phyloP scores from a whole-genome alignment of 2,113 vertebrate species.

The Scolopax mira region DNA sequence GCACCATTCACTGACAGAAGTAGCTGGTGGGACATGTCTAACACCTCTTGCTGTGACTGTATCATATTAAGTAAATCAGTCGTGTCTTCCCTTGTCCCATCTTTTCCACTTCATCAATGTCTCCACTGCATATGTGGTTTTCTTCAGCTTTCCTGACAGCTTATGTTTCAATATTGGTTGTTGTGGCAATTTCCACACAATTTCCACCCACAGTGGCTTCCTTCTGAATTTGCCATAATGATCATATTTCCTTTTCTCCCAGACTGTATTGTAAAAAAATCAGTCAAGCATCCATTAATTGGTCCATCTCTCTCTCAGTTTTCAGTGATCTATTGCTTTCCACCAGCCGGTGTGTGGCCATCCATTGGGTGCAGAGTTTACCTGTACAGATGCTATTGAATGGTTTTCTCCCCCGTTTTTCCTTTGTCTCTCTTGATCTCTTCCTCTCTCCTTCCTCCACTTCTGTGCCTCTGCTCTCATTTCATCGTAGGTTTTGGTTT shows the following conservation, averaged over 20 bases:
- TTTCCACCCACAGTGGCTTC: neutral
- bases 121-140: neutral
- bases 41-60: neutral
- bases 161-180: neutral
- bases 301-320: neutral
- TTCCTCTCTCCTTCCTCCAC: neutral
- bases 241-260: neutral
- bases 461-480: neutral
- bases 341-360: neutral
- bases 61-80: neutral
- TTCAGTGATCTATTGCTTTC: neutral
- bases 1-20: neutral
- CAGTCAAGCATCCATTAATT: neutral
- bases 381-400: rapidly evolving
- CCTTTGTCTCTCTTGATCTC: neutral
- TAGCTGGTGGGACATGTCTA: neutral
- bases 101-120: neutral
- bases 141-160: neutral
- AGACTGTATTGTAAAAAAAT: neutral
- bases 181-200: neutral
- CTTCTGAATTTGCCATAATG: neutral
- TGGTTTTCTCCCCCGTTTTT: neutral
- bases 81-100: neutral
- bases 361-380: neutral
- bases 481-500: neutral